phyloP scores from a whole-genome alignment of 2,888 invertebrate genomes.

The Harmothoe impar region DNA sequence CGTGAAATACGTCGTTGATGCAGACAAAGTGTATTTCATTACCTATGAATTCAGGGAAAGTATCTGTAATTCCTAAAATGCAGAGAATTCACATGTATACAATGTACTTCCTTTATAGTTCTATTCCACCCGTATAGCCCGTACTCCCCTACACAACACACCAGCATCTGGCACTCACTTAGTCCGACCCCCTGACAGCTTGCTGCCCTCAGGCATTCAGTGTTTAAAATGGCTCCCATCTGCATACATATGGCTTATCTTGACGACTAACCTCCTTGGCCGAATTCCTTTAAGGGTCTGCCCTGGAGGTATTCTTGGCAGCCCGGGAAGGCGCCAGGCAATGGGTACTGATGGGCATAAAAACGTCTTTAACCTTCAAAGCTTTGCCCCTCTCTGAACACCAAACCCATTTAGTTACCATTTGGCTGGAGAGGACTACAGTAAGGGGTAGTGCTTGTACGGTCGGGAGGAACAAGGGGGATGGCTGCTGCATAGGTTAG shows the following conservation, averaged over 20 bases:
- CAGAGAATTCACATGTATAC: no score
- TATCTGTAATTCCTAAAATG: no score
- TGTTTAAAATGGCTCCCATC: slow-evolving; percentile 12
- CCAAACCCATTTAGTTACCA: neutral
- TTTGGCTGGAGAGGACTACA: neutral
- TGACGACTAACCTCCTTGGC: neutral
- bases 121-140: neutral
- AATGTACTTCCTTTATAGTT: no score
- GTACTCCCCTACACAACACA: neutral
- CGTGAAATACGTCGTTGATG: no score
- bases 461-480: neutral
- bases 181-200: neutral
- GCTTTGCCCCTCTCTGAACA: neutral
- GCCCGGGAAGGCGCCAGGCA: neutral
- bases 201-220: neutral
- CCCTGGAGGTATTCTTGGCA: neutral
- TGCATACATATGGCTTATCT: slow-evolving; percentile 42
- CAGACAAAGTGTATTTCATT: no score
- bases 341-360: neutral
- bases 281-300: slow-evolving; percentile 15
- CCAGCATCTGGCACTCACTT: neutral
- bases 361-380: neutral
- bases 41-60: no score
- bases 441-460: neutral
- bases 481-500: no score